Conservation (phyloP, 2,888 invertebrate genomes). For the Eudiplozoon nipponicum region DNA sequence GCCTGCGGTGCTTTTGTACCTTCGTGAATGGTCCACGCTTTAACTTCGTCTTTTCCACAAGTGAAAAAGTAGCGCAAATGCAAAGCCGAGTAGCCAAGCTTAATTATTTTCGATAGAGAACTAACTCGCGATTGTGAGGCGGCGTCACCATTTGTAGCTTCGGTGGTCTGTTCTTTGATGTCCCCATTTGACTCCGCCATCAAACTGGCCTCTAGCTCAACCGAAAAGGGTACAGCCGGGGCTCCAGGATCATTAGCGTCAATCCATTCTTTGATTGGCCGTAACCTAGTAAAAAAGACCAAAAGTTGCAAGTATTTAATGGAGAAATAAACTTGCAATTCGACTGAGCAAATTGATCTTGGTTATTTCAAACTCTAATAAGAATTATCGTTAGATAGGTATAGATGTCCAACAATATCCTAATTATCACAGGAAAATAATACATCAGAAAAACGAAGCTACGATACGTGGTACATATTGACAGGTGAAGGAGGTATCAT, state of each 20-base stretch:
- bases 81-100: conserved; percentile 73
- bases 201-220: conserved; percentile 51
- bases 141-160: conserved; percentile 9
- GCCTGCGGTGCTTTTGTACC: conserved; percentile 91
- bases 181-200: conserved; percentile 41
- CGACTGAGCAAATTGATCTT: too few relatives aligned
- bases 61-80: conserved; percentile 94
- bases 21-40: conserved; percentile 97
- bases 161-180: not conserved
- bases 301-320: too few relatives aligned
- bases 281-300: conserved; percentile 47
- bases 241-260: conserved; percentile 79
- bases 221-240: conserved; percentile 71
- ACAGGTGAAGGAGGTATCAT: too few relatives aligned
- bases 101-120: conserved; percentile 72
- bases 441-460: too few relatives aligned
- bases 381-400: not conserved
- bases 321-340: too few relatives aligned
- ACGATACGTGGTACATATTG: too few relatives aligned
- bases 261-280: conserved; percentile 90
- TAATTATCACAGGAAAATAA: too few relatives aligned
- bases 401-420: too few relatives aligned
- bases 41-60: conserved; percentile 78
- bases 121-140: too few relatives aligned
- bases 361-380: not conserved